Base-by-base conservation (phyloP, 2,888 invertebrate species). In the Choreutis nemorana region DNA sequence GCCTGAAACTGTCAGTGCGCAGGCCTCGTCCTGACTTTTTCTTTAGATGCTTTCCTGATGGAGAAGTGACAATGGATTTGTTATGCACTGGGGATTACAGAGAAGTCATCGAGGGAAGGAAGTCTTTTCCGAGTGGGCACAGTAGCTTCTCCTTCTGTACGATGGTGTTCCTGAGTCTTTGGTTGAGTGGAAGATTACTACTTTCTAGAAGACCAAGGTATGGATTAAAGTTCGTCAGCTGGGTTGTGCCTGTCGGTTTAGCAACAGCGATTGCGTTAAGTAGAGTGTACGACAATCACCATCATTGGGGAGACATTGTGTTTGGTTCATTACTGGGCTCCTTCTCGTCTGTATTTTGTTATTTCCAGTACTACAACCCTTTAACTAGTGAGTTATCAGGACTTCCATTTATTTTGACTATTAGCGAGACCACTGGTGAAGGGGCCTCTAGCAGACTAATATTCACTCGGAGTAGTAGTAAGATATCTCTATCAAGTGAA, bases 81-180 rank as follows among this genome's bases (percentile, higher is more conserved):
- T 52, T 56, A 16, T 92, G 91, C 46, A 87, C 84, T 0, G 91
- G 90, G 2, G 68, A 81, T 34, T 52, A 60, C 4, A 54, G 59
- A 20, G 72, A 71, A 2, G 72, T 90, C 10, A 82, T 81, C 41
- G 90, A 94, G 37, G 93, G 92, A 6, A 81, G 87, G 34, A 93
- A 91, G 57, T 92, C 92, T 42, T 94, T 94, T 55, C 94, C 93
- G 1, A 93, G 92, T 60, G 93, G 92, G 11, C 93, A 94, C 65
- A 86, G 91, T 14, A 88, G 91, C 14, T 85, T 90, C 65, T 82
- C 88, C 1, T 93, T 92, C 66, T 83, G 87, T 29, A 85, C 87
- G 29, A 83, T 91, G 62, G 86, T 86, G 1, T 92, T 89, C 55
- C 55, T 88, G 28, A 79, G 85, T 28, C 61, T 90, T 14, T 91